These are phyloP conservation scores for Polietes domitor DNA, from an alignment of 2,888 invertebrate species.

Conservation along the genomic window DNA sequence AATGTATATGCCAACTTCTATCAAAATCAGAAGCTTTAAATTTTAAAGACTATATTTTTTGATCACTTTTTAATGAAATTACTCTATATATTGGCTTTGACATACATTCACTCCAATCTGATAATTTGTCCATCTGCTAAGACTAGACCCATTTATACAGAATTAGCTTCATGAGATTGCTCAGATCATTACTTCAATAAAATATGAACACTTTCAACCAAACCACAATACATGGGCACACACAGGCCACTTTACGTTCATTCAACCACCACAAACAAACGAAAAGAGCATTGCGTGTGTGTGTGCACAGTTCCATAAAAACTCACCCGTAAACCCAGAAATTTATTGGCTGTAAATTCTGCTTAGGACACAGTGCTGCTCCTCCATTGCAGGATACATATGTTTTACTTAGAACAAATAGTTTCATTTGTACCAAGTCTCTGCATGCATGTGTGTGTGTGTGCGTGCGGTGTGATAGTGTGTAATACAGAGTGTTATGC, in stretches of 20 bases:
- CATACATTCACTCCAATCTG: too few relatives aligned
- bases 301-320: constrained; percentile 22
- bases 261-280: background rate
- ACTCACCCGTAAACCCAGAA: constrained; percentile 18
- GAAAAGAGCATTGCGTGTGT: background rate
- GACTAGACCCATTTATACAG: background rate
- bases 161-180: background rate
- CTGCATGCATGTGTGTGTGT: background rate
- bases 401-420: constrained; percentile 11
- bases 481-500: constrained; percentile 12
- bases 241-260: background rate
- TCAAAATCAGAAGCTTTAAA: too few relatives aligned
- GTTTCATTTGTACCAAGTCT: background rate
- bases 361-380: constrained; percentile 1
- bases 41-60: too few relatives aligned
- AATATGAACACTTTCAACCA: constrained; percentile 1
- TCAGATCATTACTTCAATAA: constrained; percentile 22
- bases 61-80: too few relatives aligned
- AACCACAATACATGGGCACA: constrained; percentile 24
- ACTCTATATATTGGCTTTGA: too few relatives aligned
- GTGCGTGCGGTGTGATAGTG: background rate
- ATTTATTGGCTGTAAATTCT: constrained; percentile 34
- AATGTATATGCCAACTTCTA: too few relatives aligned
- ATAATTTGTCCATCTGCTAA: background rate
- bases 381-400: background rate